A percentile compares a stretch with the other conserved stretches of the same genome.
Evolutionary conservation across 1,140 invertebrate genomes (phyloP).

Genomic region (Augochlora pura): DNA sequence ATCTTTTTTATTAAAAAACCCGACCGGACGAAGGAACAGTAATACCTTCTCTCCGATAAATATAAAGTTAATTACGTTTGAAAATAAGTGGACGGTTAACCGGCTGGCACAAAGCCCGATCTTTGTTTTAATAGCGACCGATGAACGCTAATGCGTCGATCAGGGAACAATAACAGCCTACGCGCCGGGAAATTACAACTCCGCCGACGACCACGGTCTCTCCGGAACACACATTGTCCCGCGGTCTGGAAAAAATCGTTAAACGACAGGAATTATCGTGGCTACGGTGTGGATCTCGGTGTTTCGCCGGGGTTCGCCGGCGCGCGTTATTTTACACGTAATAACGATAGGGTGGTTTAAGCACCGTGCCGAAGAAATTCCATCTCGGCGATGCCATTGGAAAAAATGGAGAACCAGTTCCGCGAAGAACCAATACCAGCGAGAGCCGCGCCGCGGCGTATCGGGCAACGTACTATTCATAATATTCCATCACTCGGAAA

Average conservation of each 20-base stretch:
- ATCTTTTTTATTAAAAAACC: not conserved
- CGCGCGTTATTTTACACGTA: not conserved
- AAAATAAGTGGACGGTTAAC: too few species aligned
- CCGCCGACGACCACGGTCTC: not conserved
- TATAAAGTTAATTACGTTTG: too few species aligned
- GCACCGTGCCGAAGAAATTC: not conserved
- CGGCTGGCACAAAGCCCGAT: too few species aligned
- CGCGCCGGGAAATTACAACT: constrained; percentile 3
- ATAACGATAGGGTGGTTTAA: constrained; percentile 2
- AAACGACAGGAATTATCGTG: not conserved
- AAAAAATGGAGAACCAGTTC: constrained; percentile 55
- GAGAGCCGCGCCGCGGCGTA: not conserved
- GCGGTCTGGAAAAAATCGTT: not conserved
- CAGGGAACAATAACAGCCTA: not conserved
- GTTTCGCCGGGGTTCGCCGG: not conserved
- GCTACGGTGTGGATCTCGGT: too few species aligned
- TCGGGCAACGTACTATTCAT: constrained; percentile 60
- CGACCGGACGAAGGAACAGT: not conserved
- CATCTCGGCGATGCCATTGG: not conserved
- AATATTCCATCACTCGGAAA: constrained; percentile 65
- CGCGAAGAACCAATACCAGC: constrained; percentile 26
- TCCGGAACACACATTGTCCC: not conserved
- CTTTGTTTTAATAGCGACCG: not conserved
- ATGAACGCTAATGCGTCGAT: not conserved
- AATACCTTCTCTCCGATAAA: not conserved